phyloP scores from a whole-genome alignment of 2,888 invertebrate genomes.

The Erebia ligea region DNA sequence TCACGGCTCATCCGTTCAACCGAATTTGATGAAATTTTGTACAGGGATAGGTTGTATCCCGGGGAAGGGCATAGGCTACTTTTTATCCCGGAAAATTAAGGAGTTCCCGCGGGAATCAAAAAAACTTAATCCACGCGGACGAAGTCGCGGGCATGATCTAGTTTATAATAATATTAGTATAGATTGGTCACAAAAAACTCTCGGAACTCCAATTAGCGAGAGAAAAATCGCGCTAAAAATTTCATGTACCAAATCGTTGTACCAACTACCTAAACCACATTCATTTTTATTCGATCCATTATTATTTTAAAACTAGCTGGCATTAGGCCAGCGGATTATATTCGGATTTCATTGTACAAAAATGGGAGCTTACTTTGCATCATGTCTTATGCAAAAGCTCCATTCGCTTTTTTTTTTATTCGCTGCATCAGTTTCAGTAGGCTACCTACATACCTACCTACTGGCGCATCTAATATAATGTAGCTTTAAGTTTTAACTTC shows the following conservation, averaged over 20 bases:
- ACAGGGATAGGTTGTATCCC: too few species aligned
- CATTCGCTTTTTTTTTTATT: constrained; percentile 23
- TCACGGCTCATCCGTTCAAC: too few species aligned
- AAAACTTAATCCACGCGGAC: too few species aligned
- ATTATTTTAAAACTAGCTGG: constrained; percentile 31
- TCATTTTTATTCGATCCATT: constrained; percentile 24
- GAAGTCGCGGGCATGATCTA: too few species aligned
- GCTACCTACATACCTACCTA: background rate
- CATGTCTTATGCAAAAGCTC: constrained; percentile 33
- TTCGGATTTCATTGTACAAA: constrained; percentile 27
- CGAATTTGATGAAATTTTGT: too few species aligned
- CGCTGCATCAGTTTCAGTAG: constrained; percentile 18
- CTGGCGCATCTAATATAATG: too few species aligned
- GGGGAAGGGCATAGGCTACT: too few species aligned
- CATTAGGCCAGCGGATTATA: constrained; percentile 33
- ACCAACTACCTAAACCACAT: background rate
- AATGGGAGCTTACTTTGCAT: constrained; percentile 29
- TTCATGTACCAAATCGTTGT: background rate
- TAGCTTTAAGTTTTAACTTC: background rate
- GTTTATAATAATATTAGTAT: too few species aligned
- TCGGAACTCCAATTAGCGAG: background rate
- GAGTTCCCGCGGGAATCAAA: too few species aligned
- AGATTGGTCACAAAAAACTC: background rate
- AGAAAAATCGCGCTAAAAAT: background rate
- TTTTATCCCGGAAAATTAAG: too few species aligned